Percentiles rank a stretch among this genome's conserved stretches.
Conservation (phyloP, 2,113 vertebrate genomes). For the Electrona antarctica region DNA sequence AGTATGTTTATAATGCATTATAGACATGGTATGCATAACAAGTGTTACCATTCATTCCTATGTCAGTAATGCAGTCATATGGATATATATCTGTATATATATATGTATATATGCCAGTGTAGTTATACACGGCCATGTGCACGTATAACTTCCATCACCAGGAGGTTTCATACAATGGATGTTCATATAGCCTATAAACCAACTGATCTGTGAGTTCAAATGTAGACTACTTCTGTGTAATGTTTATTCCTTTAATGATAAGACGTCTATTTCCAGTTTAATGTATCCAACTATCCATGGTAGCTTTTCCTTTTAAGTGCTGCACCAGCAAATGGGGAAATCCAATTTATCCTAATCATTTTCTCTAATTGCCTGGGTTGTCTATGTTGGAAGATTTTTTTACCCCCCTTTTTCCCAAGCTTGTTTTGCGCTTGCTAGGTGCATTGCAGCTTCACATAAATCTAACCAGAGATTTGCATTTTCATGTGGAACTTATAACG, state of each 20-base stretch:
- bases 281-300: slow-evolving; percentile 7
- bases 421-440: slow-evolving; percentile 35
- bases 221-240: background rate
- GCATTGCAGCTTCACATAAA: slow-evolving; percentile 23
- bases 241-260: slow-evolving; percentile 2
- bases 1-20: too few relatives aligned
- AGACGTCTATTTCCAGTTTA: background rate
- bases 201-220: background rate
- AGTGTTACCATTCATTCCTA: background rate
- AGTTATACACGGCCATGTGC: background rate
- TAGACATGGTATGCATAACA: background rate
- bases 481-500: too few relatives aligned
- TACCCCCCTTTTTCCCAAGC: slow-evolving; percentile 15
- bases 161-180: background rate
- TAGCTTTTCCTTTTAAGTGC: slow-evolving; percentile 45
- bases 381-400: slow-evolving; percentile 10
- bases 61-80: too few relatives aligned
- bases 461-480: background rate
- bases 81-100: too few relatives aligned
- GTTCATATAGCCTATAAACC: too few relatives aligned
- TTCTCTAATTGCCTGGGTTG: slow-evolving; percentile 28
- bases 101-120: too few relatives aligned
- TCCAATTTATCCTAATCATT: slow-evolving; percentile 44
- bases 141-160: background rate
- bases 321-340: slow-evolving; percentile 36